Base-by-base conservation (phyloP, 64 coral and sea anemone genomes). In the Pocillopora verrucosa region DNA sequence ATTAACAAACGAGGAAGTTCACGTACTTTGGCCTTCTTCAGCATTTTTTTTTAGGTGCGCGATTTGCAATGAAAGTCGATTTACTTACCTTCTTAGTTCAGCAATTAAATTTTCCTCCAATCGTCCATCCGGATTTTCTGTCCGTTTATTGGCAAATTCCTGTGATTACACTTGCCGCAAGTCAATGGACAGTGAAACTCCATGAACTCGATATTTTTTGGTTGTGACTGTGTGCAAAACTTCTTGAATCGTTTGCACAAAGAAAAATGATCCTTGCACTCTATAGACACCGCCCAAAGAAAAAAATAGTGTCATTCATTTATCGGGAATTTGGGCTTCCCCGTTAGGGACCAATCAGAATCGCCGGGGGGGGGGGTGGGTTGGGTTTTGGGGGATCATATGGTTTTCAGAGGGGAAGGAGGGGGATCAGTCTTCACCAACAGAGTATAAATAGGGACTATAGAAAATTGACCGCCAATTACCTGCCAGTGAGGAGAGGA, bases 251-350 rank as follows among this genome's bases (percentile, higher is more conserved):
- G 64, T 9, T n/a, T 13, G 82, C 82, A 85, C 61, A 72, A 51
- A 22, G n/a, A 6, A 16, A 85, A 20, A 37, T 85, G 82, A 67
- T 85, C 82, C 16, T 85, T 85, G 64, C 82, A 85, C 45, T 72
- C 82, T 85, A 72, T 7, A 51, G 3, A 51, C 41, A 51, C 41
- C 41, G 41, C 41, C 3, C 41, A 51, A 30, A 11, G 14, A 61
- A 81, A n/a, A 63, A 3, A 7, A 51, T 30, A 30, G 30, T 0
- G 30, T 30, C 30, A 30, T 30, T 30, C 30, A 30, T 30, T 30
- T 30, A 30, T 30, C 30, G 30, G 30, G 30, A 30, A 30, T 30
- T 30, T 30, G 30, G 30, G 30, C 30, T 30, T 30, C 30, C 30
- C 30, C 30, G 30, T 30, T 30, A 30, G 30, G 30, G 30, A 30